Evolutionary conservation across 2,797 vertebrate genomes (phyloP), one percentile per base, ranked within the genome.

Genomic region (Labroides dimidiatus): DNA sequence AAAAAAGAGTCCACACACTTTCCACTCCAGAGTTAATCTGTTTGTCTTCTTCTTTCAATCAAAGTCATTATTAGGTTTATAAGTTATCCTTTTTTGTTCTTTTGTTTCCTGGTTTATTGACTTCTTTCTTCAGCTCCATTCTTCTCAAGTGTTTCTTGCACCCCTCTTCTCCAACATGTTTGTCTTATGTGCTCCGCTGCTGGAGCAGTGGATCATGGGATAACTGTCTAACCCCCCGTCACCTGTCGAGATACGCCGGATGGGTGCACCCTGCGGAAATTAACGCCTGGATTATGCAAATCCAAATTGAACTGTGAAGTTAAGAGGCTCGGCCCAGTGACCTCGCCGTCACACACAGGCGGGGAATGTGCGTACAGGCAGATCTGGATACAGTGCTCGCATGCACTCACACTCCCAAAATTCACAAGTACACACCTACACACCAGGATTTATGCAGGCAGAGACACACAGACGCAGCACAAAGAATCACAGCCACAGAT

Each of bases 241-340:
- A 91, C 89, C 90, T 92, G 89, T 89, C 72, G 66, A 82, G 84
- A 87, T 79, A 75, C 20, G n/a, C 61, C 0, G 80, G 71, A 75
- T 63, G 85, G 81, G 75, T 81, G 78, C 82, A 52, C 87, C 82
- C 86, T 11, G 70, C 57, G 86, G 82, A 91, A 89, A 91, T 91
- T 88, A 91, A 47, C 52, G 45, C 54, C 71, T 10, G 82, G 90
- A 92, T 92, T 91, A 92, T 92, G 89, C 78, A 89, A 91, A 92
- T 89, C 90, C 85, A 89, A 91, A 91, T 90, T 89, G 88, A 91
- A 91, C 89, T 86, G 83, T 83, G 89, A 85, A 85, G 85, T 84
- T 87, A 85, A 88, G 89, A 85, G 81, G 84, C 86, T 87, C 78
- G 74, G 81, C 85, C 88, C 78, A 77, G 87, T 86, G 90, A 91